These are phyloP conservation scores for Tyrophagus putrescentiae DNA, from an alignment of 1,140 invertebrate species.

Conservation along the genomic window DNA sequence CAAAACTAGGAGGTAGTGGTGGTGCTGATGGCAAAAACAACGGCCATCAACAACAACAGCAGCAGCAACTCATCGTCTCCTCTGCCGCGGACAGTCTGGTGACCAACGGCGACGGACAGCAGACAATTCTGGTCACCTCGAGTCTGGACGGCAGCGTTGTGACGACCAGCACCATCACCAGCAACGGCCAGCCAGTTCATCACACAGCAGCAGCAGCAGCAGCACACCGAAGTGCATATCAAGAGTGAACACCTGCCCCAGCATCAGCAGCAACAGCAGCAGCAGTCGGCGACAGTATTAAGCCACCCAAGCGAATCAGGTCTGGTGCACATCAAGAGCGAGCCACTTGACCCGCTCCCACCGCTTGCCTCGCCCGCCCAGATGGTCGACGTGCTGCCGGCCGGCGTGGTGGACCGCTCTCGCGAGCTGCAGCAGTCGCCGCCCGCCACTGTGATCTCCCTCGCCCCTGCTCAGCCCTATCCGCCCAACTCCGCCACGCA, in stretches of 20 bases:
- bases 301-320: slow-evolving; percentile 8
- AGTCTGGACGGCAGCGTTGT: slow-evolving; percentile 1
- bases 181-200: no score
- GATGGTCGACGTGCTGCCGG: slow-evolving; percentile 14
- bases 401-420: not conserved
- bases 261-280: no score
- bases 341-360: slow-evolving; percentile 22
- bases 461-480: slow-evolving; percentile 23
- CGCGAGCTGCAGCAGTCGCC: slow-evolving; percentile 23
- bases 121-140: no score
- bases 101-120: slow-evolving; percentile 1
- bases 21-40: not conserved
- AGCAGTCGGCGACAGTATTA: slow-evolving; percentile 14
- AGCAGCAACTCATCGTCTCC: slow-evolving; percentile 13
- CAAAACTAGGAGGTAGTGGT: slow-evolving; percentile 2
- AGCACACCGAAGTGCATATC: not conserved
- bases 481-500: slow-evolving; percentile 19
- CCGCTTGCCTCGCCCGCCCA: slow-evolving; percentile 20
- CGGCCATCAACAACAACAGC: not conserved
- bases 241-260: not conserved
- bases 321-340: slow-evolving; percentile 20
- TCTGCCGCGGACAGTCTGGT: not conserved
- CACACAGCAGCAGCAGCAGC: not conserved
- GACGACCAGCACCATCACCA: not conserved
- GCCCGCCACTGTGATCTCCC: slow-evolving; percentile 22